Evolutionary conservation across 2,888 invertebrate genomes (phyloP).

Genomic region (Podabrus alpinus): DNA sequence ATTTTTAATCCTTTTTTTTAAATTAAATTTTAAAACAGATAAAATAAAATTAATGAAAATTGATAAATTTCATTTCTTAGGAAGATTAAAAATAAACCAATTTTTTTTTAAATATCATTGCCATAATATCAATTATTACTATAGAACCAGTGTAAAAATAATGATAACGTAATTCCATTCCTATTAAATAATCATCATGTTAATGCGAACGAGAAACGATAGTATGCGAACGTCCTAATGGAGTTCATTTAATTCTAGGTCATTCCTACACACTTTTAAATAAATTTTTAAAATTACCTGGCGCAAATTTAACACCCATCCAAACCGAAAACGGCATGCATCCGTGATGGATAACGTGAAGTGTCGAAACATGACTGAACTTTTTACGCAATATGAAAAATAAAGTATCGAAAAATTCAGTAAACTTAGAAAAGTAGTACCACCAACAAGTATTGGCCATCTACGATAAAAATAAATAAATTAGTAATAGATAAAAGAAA

Average conservation of each 20-base stretch:
- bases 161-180: not conserved
- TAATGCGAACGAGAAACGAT: not conserved
- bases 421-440: slow-evolving; percentile 94
- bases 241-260: not conserved
- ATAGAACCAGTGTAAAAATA: not conserved
- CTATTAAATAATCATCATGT: not conserved
- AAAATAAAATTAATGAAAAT: not conserved
- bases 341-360: slow-evolving; percentile 94
- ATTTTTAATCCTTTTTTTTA: too few species aligned
- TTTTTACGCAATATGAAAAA: slow-evolving; percentile 95
- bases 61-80: too few species aligned
- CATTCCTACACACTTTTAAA: not conserved
- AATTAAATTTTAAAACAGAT: not conserved
- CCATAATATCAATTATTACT: not conserved
- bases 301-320: slow-evolving; percentile 95
- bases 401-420: slow-evolving; percentile 91
- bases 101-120: not conserved
- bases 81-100: not conserved
- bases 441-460: slow-evolving; percentile 88
- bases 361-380: slow-evolving; percentile 84
- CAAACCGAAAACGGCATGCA: slow-evolving; percentile 94
- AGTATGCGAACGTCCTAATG: not conserved
- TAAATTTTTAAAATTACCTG: slow-evolving; percentile 62
- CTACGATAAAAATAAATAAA: slow-evolving; percentile 57
- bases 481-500: not conserved